Percentiles rank a stretch among this genome's conserved stretches.
phyloP scores from a whole-genome alignment of 2,888 invertebrate species.

The Torymus aiolomorphi region DNA sequence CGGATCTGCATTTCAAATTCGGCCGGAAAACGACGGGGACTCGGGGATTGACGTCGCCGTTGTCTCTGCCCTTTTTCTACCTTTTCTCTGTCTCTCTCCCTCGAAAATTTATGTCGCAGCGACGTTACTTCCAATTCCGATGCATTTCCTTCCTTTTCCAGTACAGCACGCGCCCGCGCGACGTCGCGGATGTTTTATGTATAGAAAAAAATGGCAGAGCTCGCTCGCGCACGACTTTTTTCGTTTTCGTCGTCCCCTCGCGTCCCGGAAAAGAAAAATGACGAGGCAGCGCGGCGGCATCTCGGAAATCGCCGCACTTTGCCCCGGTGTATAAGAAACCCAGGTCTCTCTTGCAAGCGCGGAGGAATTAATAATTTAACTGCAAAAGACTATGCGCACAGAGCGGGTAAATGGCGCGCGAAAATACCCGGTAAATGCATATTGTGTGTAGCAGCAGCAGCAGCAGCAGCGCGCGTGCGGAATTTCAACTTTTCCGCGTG shows the following conservation, averaged over 20 bases:
- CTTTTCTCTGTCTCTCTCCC: not conserved
- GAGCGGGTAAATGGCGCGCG: slow-evolving; percentile 27
- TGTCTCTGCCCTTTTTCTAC: slow-evolving; percentile 27
- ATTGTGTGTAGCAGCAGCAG: not conserved
- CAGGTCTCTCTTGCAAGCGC: not conserved
- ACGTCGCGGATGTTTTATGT: slow-evolving; percentile 54
- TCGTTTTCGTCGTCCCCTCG: too few species aligned
- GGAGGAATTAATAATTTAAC: slow-evolving; percentile 49
- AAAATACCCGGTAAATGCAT: slow-evolving; percentile 40
- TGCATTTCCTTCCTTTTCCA: slow-evolving; percentile 48
- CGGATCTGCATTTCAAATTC: slow-evolving; percentile 57
- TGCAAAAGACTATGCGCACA: slow-evolving; percentile 7
- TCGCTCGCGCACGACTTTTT: too few species aligned
- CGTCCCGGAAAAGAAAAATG: slow-evolving; percentile 9
- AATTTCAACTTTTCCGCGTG: too few species aligned
- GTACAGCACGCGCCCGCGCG: not conserved
- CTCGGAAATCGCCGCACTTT: slow-evolving; percentile 43
- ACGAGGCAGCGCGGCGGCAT: not conserved
- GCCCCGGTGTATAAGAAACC: slow-evolving; percentile 6
- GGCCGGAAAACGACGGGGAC: slow-evolving; percentile 50
- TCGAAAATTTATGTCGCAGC: slow-evolving; percentile 55
- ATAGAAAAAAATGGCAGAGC: slow-evolving; percentile 47
- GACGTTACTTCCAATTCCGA: slow-evolving; percentile 53
- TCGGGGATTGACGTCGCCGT: slow-evolving; percentile 51
- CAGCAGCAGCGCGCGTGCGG: too few species aligned